These are phyloP conservation scores for Metallyticus violacea DNA, from an alignment of 2,888 invertebrate species.

Conservation along the genomic window DNA sequence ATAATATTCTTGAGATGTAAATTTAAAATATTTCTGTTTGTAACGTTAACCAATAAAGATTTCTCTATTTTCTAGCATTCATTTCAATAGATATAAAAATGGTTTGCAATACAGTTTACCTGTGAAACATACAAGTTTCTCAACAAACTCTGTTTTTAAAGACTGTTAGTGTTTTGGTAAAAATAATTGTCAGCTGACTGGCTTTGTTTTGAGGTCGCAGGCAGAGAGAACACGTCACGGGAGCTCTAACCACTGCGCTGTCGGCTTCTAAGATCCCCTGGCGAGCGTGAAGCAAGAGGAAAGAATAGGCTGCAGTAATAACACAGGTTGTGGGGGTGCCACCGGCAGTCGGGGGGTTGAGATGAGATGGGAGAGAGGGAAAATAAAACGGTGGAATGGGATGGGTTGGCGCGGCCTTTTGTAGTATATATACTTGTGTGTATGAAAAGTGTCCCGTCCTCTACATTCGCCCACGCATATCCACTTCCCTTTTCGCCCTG, in stretches of 20 bases:
- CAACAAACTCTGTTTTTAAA: background rate
- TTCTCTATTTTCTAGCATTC: too few species aligned
- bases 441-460: conserved; percentile 4
- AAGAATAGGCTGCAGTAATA: background rate
- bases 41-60: too few species aligned
- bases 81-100: too few species aligned
- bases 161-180: background rate
- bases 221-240: too few species aligned
- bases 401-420: background rate
- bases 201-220: background rate
- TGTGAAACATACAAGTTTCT: too few species aligned
- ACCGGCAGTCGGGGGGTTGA: background rate
- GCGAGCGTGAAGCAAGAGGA: background rate
- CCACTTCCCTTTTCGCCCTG: conserved; percentile 29
- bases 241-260: background rate
- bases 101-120: too few species aligned
- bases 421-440: conserved; percentile 1
- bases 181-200: background rate
- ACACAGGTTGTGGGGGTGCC: background rate
- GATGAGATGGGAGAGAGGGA: background rate
- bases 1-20: too few species aligned
- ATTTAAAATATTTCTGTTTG: too few species aligned
- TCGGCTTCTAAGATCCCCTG: background rate
- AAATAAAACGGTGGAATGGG: background rate
- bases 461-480: background rate